Percentiles rank a stretch among this genome's conserved stretches.
Evolutionary conservation across 2,113 vertebrate species (phyloP).

Genomic region (Guaruba guarouba): DNA sequence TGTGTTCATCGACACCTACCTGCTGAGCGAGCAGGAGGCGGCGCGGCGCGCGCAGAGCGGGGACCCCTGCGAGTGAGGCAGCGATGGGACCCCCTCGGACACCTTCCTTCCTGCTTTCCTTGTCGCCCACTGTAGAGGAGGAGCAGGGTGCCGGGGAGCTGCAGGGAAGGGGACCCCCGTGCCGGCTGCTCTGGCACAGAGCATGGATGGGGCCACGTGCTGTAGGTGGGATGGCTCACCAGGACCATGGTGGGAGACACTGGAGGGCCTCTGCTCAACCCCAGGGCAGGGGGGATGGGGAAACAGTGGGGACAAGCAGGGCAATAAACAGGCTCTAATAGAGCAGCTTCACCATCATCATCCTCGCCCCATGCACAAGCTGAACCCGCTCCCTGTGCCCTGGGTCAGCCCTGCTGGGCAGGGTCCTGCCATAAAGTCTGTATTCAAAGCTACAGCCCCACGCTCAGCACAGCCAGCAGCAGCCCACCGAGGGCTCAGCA

Average conservation of each 20-base stretch:
- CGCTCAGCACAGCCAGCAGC: neutral
- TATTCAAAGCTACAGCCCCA: neutral
- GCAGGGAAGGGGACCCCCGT: neutral
- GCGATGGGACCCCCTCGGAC: neutral
- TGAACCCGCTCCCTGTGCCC: accelerated
- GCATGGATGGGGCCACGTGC: neutral
- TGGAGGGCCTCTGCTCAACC: neutral
- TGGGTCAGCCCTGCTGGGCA: neutral
- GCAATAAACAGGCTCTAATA: neutral
- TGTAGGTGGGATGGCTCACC: neutral
- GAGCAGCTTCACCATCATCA: neutral
- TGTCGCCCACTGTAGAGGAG: neutral
- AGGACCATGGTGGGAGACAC: neutral
- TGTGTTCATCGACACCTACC: slow-evolving; percentile 85
- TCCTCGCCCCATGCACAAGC: neutral
- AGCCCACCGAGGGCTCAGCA: neutral
- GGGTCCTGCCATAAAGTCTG: neutral
- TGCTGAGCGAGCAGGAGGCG: slow-evolving; percentile 83
- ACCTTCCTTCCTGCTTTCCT: neutral
- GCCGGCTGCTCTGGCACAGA: neutral
- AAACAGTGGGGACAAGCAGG: neutral
- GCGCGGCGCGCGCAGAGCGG: slow-evolving; percentile 69
- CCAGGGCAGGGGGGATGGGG: accelerated
- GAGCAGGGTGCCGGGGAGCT: neutral
- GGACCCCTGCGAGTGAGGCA: slow-evolving; percentile 84